Percentiles rank a stretch among this genome's conserved stretches.
phyloP scores from a whole-genome alignment of 2,113 vertebrate species.

The Naja naja region DNA sequence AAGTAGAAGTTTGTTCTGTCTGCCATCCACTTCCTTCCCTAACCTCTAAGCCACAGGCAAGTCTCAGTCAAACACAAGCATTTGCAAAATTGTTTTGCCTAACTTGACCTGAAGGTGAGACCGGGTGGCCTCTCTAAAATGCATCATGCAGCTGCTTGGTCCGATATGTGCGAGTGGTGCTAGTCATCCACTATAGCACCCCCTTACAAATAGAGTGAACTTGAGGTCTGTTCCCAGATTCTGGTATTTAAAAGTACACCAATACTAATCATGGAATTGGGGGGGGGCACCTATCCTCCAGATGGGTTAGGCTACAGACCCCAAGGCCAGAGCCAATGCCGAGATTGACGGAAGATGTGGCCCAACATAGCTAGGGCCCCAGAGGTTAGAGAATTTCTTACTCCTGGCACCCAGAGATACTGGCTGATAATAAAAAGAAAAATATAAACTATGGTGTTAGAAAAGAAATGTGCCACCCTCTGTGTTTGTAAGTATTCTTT shows the following conservation, averaged over 20 bases:
- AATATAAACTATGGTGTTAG: not conserved
- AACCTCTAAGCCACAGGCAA: not conserved
- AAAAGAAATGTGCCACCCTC: not conserved
- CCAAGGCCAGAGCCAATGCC: not conserved
- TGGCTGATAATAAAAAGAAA: not conserved
- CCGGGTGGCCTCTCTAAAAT: not conserved
- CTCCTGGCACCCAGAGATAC: not conserved
- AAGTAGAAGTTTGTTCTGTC: not conserved
- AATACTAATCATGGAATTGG: not conserved
- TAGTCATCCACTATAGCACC: not conserved
- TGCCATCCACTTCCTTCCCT: not conserved
- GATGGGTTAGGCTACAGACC: not conserved
- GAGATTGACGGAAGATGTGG: not conserved
- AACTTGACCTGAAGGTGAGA: not conserved
- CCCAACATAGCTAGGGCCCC: not conserved
- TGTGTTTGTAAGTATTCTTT: not conserved
- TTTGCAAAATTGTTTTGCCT: not conserved
- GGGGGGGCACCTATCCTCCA: not conserved
- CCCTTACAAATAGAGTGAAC: not conserved
- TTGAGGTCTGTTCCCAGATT: not conserved
- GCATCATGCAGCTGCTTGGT: not conserved
- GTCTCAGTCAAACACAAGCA: not conserved
- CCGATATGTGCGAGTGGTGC: rapidly evolving
- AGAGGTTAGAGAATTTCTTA: not conserved
- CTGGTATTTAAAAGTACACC: not conserved